Base-by-base conservation (phyloP, 2,113 vertebrate species). In the Ciconia maguari region DNA sequence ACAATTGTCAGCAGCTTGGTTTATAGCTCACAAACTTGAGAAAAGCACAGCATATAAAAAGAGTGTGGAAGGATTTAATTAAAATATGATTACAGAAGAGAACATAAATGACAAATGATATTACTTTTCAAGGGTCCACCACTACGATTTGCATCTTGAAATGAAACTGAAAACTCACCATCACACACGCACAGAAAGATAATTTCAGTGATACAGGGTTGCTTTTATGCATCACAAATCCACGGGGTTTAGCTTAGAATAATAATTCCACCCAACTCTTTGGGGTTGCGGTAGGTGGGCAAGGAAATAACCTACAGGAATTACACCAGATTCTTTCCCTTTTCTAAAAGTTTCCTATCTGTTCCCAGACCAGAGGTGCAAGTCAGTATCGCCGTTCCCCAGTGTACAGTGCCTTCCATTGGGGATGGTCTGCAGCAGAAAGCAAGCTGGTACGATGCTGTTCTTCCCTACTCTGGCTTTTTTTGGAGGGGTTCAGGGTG, bases 1-100 rank as follows among this genome's bases (percentile, higher is more conserved):
- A 95, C 94, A 94, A 93, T 71, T 98, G 94, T 91, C 94, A 95
- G 70, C 95, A 97, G 85, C 91, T 94, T 91, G 58, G 54, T 96
- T 97, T 86, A 71, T 32, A 95, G 76, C 51, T 89, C 66, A 42
- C 94, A 88, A 95, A 96, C 75, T 79, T 91, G 82, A 92, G 87
- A 84, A 74, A 91, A 94, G 46, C 26, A 51, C 17, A 87, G 44
- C 34, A 42, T 42, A 86, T 21, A 76, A 86, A 77, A 78, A 79
- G 41, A 87, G 9, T 4, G 2, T 87, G 77, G 81, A 97, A 91
- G 94, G 91, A 49, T 76, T 93, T 91, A 79, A 94, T 95, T 82
- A 94, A 94, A 94, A 64, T 32, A 38, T 17, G 19, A 87, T 64
- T 94, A 91, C 17, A 51, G 36, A 89, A 72, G 30, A 87, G 87